Base-by-base conservation (phyloP, 2,888 invertebrate genomes). In the Strigamia maritima region DNA sequence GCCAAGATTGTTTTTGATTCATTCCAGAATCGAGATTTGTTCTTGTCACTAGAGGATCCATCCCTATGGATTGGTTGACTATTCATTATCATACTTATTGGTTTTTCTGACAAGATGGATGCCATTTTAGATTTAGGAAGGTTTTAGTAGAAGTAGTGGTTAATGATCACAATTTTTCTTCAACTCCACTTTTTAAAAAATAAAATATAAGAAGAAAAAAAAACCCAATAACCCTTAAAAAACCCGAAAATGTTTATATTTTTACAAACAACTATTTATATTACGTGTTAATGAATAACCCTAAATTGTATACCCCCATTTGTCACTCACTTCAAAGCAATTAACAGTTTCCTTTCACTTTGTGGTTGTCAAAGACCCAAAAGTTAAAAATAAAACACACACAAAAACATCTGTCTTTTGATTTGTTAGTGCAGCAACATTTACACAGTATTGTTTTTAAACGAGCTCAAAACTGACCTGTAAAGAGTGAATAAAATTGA, bases 41-140 rank as follows among this genome's bases (percentile, higher is more conserved):
- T 49, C 49, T 49, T 49, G 49, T 49, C 49, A 49, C 49, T 49
- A 49, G 49, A 49, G 49, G 49, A 49, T 49, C 49, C 49, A 49
- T 49, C 49, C 49, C 49, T 49, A 49, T 49, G 49, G 49, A 49
- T 49, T 49, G 49, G 49, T 49, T 49, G 49, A 49, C 49, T 49
- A 49, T 49, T 49, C 49, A 49, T 49, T 49, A 49, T 49, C 49
- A 49, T 49, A 49, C 49, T 49, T 49, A 49, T 49, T 49, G 49
- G 49, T 49, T 49, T 49, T 49, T 49, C 49, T 49, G 49, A 49
- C 49, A 49, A 49, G 49, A 49, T 49, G 49, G 49, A 49, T 49
- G 49, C 49, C 49, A 49, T 49, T 49, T 49, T 49, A n/a, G 49
- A 49, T 49, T 49, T 49, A 49, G 49, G 19, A 49, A 49, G 49